These are phyloP conservation scores for Stratiolaelaps scimitus DNA, from an alignment of 1,140 invertebrate genomes.

Conservation along the genomic window DNA sequence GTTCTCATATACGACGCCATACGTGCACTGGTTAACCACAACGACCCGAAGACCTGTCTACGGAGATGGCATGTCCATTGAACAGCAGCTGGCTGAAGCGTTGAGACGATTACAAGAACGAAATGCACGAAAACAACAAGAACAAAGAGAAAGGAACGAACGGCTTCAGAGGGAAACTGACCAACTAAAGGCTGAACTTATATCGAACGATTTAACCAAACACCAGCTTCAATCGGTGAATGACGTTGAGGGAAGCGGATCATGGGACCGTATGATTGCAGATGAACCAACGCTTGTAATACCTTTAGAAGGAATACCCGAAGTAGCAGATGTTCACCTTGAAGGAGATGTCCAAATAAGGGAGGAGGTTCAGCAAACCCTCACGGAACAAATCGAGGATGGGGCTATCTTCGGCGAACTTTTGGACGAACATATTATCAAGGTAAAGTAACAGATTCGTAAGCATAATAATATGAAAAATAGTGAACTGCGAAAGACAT, in stretches of 20 bases:
- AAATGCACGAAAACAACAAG: background rate
- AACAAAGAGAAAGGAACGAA: background rate
- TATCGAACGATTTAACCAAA: too few relatives aligned
- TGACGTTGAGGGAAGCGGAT: constrained; percentile 4
- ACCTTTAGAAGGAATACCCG: constrained; percentile 1
- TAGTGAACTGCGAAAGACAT: too few relatives aligned
- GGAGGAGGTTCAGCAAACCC: background rate
- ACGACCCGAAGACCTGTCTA: constrained; percentile 9
- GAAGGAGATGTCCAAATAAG: background rate
- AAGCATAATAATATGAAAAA: too few relatives aligned
- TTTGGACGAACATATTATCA: constrained; percentile 6
- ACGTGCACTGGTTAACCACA: background rate
- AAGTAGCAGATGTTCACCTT: background rate
- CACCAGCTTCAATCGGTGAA: background rate
- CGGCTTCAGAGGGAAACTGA: background rate
- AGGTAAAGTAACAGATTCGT: background rate
- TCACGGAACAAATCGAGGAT: constrained; percentile 6
- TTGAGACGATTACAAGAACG: constrained; percentile 14
- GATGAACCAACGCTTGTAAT: background rate
- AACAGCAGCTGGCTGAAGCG: constrained; percentile 11
- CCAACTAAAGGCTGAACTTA: too few relatives aligned
- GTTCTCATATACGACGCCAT: too few relatives aligned
- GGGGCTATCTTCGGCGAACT: constrained; percentile 1
- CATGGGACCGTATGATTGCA: background rate
- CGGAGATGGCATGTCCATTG: constrained; percentile 20